These are phyloP conservation scores for Aphelenchoides avenae DNA, from an alignment of 1,140 invertebrate genomes.

Conservation along the genomic window DNA sequence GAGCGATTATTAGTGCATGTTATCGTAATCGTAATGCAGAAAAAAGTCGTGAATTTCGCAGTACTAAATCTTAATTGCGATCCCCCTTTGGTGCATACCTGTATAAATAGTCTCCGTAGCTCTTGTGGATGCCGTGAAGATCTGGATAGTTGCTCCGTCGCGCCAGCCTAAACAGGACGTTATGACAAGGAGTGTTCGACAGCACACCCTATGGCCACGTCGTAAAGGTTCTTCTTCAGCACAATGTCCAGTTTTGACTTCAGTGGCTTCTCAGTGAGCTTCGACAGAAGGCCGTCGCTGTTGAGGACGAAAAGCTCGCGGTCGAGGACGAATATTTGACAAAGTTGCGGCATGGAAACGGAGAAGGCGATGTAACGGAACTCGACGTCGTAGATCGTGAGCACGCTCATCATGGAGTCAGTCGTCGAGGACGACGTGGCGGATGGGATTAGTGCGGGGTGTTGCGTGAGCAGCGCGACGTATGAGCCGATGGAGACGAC, in stretches of 20 bases:
- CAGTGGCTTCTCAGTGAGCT: slow-evolving; percentile 48
- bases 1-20: too few species aligned
- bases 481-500: slow-evolving; percentile 36
- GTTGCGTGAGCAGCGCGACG: slow-evolving; percentile 47
- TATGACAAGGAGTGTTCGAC: not conserved
- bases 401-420: slow-evolving; percentile 34
- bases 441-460: slow-evolving; percentile 33
- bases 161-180: slow-evolving; percentile 45
- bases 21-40: not conserved
- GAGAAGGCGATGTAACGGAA: slow-evolving; percentile 51
- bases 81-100: too few species aligned
- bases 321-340: slow-evolving; percentile 35
- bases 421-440: not conserved
- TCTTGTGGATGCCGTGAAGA: slow-evolving; percentile 43
- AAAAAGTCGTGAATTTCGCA: slow-evolving; percentile 8
- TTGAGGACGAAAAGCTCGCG: slow-evolving; percentile 37
- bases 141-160: slow-evolving; percentile 36
- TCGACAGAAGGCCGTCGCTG: slow-evolving; percentile 34
- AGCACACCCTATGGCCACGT: slow-evolving; percentile 47
- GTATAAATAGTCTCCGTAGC: slow-evolving; percentile 58
- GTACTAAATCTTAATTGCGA: not conserved
- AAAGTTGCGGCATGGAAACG: slow-evolving; percentile 45
- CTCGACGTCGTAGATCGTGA: slow-evolving; percentile 53
- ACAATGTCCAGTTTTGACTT: slow-evolving; percentile 52
- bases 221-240: slow-evolving; percentile 51